Evolutionary conservation across 2,888 invertebrate species (phyloP), one percentile per base, ranked within the genome.

Genomic region (Petrolisthes cinctipes): DNA sequence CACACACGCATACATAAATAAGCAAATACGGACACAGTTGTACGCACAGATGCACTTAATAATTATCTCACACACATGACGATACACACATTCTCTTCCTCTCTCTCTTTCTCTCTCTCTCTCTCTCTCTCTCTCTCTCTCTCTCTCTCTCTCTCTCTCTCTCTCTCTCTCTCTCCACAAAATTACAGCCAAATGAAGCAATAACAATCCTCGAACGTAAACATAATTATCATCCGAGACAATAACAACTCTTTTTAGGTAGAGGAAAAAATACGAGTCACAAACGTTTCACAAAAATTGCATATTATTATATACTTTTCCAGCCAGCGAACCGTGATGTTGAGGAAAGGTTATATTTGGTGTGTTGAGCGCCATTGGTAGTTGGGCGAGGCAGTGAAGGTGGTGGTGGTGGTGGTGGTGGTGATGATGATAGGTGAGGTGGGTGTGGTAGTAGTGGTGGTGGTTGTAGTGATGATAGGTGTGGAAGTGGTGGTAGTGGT

Each of bases 81-180:
- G 9, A 17, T 17, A 61, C 61, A 61, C 61, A 61, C 17, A 23
- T 11, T n/a, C 75, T n/a, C 75, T 14, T 20, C 11, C 20, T 14
- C 75, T n/a, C 75, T 75, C n/a, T 75, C 14, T 20, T 4, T 75
- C 75, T 75, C 20, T 20, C 75, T 75, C 75, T 75, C 14, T n/a
- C 14, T n/a, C 75, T 75, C 14, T 75, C 75, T 20, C 14, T 20
- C 20, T 75, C n/a, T n/a, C 75, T 75, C n/a, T 9, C 17, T 61
- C 61, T 61, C 61, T 53, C 53, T 53, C 79, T 82, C 66, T 82
- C 61, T 57, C 82, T 82, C 82, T 82, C 82, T 82, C 82, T 82
- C 82, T 82, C 82, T 61, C 66, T 66, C 66, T 66, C 56, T 14
- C 81, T 61, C 61, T 7, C 23, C 37, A 61, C 78, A 5, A 78